Evolutionary conservation across 2,888 invertebrate species (phyloP), one percentile per base, ranked within the genome.

Genomic region (Netelia virgata): DNA sequence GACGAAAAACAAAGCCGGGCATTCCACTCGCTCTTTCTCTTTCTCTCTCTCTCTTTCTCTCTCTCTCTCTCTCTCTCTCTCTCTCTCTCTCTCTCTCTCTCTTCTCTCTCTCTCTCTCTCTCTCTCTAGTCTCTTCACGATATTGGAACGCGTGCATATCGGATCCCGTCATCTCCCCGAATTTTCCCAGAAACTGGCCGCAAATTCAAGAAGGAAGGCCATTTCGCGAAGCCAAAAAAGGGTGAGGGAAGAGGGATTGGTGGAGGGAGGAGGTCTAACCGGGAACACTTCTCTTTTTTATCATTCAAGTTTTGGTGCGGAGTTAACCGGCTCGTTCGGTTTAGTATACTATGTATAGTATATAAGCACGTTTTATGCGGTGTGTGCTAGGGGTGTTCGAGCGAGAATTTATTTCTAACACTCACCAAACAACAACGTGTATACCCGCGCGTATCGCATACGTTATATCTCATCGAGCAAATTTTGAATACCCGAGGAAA

Each of bases 151-250:
- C 78, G 66, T 82, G 83, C 84, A 74, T 83, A 86, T 87, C 84
- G 80, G 68, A 72, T 85, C 83, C 84, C 87, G 80, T 88, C 85
- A 81, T 88, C 86, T 85, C 68, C 76, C 55, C 72, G 74, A 84
- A 87, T 87, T 87, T 88, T 88, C 87, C 87, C 70, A 86, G 87
- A 88, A 88, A 83, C 70, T 82, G 82, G 82, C 57, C 73, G 64
- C 84, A 78, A 82, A 84, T 84, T 84, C 84, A 78, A 82, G 84
- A 84, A 83, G 83, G 59, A 83, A 73, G 70, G 79, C 55, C 36
- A 47, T 68, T 59, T 72, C 55, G 63, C 70, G n/a, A 50, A 70
- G n/a, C 23, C 53, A 72, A 69, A 2, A 36, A 47, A 47, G 28
- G 28, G 68, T 43, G 23, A 47, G 68, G 59, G 18, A 61, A 66